Base-by-base conservation (phyloP, 2,888 invertebrate genomes). In the Glaucopsyche alexis region DNA sequence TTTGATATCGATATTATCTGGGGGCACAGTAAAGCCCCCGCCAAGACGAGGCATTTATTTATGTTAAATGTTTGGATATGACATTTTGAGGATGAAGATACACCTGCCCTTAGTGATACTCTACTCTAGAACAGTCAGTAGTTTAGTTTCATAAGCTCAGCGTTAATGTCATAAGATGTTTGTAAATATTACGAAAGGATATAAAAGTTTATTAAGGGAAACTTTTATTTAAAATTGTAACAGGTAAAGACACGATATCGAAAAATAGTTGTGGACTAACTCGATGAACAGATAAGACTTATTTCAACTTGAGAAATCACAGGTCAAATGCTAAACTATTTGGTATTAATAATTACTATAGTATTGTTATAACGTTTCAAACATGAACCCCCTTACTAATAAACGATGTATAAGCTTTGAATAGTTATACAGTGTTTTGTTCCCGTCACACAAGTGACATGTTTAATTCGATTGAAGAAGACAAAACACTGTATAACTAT, bases 111-210 rank as follows among this genome's bases (percentile, higher is more conserved):
- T 9, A 45, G 67, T 45, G 47, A 69, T 49, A 69, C 49, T 60
- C 38, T 60, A 60, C 29, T 60, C 29, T 60, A 60, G 29, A 60
- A 60, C 29, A 60, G 60, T 11, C 60, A 60, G 14, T 38, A 29
- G 29, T 60, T 16, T 19, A 7, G 9, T 9, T 55, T 60, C 14
- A 29, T 60, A 60, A 60, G 60, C 60, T 60, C 60, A 60, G 29
- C 60, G 13, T 60, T 13, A 13, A 60, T 14, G 29, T 38, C 60
- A 60, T 60, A 60, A 60, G 60, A 60, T 60, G 60, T 60, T 60
- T 38, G 60, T 60, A 60, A 60, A 60, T 8, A 38, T 60, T 60
- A 60, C 4, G 29, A 60, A 60, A 60, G 13, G 29, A 38, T 29
- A 29, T 60, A 38, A 60, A 29, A 60, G 7, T 29, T 60, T 1